A percentile compares a stretch with the other conserved stretches of the same genome.
Evolutionary conservation across 2,888 invertebrate species (phyloP).

Genomic region (Sialis lutaria): DNA sequence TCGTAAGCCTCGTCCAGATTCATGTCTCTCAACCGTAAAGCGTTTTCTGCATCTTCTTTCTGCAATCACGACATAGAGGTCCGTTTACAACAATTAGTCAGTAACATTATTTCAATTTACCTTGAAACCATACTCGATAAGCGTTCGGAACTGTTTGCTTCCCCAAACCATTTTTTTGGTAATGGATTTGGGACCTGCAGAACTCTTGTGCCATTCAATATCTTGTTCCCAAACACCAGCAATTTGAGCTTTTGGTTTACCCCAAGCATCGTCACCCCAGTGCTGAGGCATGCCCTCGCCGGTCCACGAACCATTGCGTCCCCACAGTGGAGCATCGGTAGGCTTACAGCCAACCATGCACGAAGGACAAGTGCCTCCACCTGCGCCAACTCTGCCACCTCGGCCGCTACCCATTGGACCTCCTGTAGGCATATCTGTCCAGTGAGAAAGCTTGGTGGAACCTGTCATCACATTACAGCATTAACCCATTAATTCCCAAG

Average conservation of each 20-base stretch:
- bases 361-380: slow-evolving; percentile 28
- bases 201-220: slow-evolving; percentile 53
- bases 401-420: slow-evolving; percentile 27
- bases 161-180: slow-evolving; percentile 72
- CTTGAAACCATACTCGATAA: slow-evolving; percentile 83
- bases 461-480: background rate
- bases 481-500: too few species aligned
- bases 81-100: slow-evolving; percentile 4
- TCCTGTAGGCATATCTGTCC: slow-evolving; percentile 40
- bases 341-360: slow-evolving; percentile 29
- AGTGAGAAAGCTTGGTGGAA: slow-evolving; percentile 33
- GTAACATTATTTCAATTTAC: slow-evolving; percentile 20
- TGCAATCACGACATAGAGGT: slow-evolving; percentile 15
- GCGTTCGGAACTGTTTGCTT: slow-evolving; percentile 74
- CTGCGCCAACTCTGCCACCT: slow-evolving; percentile 21
- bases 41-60: slow-evolving; percentile 86
- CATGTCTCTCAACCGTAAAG: slow-evolving; percentile 74
- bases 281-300: slow-evolving; percentile 29
- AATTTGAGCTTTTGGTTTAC: slow-evolving; percentile 25
- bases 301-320: slow-evolving; percentile 19
- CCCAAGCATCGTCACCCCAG: slow-evolving; percentile 11
- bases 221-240: slow-evolving; percentile 31
- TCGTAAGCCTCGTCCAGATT: slow-evolving; percentile 78
- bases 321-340: slow-evolving; percentile 39
- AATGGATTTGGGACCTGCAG: slow-evolving; percentile 32